These are phyloP conservation scores for Megathymus violae DNA, from an alignment of 1,140 invertebrate genomes.

Conservation along the genomic window DNA sequence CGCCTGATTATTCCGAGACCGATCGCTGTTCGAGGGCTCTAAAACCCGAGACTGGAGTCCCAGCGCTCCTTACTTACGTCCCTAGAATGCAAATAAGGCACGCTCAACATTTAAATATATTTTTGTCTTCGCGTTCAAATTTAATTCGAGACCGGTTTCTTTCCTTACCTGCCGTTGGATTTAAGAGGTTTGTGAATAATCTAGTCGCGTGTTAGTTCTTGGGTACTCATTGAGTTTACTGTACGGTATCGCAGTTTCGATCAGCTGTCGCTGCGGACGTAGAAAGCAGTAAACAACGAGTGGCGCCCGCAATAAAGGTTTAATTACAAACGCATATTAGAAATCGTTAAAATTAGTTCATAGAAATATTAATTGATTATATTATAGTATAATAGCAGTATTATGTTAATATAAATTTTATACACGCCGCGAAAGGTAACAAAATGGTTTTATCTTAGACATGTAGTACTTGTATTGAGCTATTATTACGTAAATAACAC, in stretches of 20 bases:
- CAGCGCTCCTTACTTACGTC: slow-evolving; percentile 46
- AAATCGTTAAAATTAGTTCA: slow-evolving; percentile 16
- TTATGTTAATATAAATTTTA: no score
- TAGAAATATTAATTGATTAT: no score
- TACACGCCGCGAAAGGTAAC: no score
- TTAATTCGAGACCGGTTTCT: slow-evolving; percentile 44
- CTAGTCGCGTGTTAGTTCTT: slow-evolving; percentile 1
- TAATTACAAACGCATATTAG: slow-evolving; percentile 22
- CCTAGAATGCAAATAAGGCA: slow-evolving; percentile 67
- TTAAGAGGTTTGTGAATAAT: no score
- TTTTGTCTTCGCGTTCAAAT: slow-evolving; percentile 44
- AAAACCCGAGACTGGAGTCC: slow-evolving; percentile 61
- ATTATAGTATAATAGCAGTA: no score
- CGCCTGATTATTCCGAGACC: slow-evolving; percentile 74
- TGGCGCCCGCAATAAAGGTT: slow-evolving; percentile 19
- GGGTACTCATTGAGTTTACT: slow-evolving; percentile 19
- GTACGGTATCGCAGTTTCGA: slow-evolving; percentile 5
- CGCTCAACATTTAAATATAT: slow-evolving; percentile 54
- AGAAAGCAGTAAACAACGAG: slow-evolving; percentile 35
- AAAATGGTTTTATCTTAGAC: no score
- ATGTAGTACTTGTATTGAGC: no score
- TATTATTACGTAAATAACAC: no score
- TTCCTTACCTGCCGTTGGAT: slow-evolving; percentile 21
- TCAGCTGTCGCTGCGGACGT: slow-evolving; percentile 14
- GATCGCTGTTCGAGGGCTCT: slow-evolving; percentile 69